A percentile compares a stretch with the other conserved stretches of the same genome.
Evolutionary conservation across 2,797 vertebrate species (phyloP).

Genomic region (Takifugu rubripes): DNA sequence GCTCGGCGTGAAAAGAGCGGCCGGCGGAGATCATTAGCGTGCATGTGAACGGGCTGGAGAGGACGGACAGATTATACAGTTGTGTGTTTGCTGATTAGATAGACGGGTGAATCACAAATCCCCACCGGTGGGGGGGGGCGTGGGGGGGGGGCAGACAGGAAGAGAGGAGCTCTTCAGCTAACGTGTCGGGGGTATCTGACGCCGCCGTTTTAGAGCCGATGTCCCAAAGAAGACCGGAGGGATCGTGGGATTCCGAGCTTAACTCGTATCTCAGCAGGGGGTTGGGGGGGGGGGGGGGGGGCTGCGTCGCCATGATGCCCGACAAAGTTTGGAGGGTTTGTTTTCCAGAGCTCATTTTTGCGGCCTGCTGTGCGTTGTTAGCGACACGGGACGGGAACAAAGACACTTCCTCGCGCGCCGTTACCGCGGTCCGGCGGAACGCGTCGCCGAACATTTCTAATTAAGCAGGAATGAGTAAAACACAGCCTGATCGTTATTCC

Average conservation of each 20-base stretch:
- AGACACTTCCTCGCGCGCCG: conserved; percentile 34
- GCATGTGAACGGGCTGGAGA: conserved; percentile 65
- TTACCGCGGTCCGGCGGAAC: conserved; percentile 38
- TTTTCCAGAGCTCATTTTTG: conserved; percentile 56
- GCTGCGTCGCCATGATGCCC: not conserved
- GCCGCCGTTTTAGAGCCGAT: conserved; percentile 62
- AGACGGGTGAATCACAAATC: conserved; percentile 71
- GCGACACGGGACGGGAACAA: conserved; percentile 50
- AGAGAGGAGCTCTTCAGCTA: conserved; percentile 63
- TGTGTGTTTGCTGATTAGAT: conserved; percentile 80
- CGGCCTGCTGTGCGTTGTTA: conserved; percentile 55
- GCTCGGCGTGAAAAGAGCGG: conserved; percentile 54
- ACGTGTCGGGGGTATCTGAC: conserved; percentile 39
- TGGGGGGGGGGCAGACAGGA: conserved; percentile 45
- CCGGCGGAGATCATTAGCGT: conserved; percentile 67
- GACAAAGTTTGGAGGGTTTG: conserved; percentile 49
- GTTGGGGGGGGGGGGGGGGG: conserved; percentile 32
- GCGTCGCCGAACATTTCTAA: conserved; percentile 47
- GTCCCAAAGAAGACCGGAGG: conserved; percentile 59
- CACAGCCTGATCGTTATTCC: conserved; percentile 22
- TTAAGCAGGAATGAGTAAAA: conserved; percentile 47
- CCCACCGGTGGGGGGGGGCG: conserved; percentile 51
- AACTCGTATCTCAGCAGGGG: conserved; percentile 52
- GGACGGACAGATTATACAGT: conserved; percentile 78
- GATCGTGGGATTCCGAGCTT: conserved; percentile 47